phyloP scores from a whole-genome alignment of 2,888 invertebrate species.

The Gymnosoma rotundatum region DNA sequence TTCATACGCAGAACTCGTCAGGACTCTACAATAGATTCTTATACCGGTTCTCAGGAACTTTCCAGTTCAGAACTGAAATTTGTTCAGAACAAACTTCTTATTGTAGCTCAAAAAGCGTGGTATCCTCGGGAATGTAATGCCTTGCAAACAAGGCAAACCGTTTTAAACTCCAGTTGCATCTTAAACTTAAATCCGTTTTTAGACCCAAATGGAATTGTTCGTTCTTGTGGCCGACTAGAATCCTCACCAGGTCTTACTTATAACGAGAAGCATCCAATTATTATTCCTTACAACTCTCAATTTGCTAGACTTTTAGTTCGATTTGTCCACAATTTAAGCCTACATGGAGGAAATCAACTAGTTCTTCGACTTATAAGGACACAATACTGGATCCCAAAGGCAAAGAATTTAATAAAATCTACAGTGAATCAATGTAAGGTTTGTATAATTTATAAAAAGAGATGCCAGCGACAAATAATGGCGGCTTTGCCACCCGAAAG shows the following conservation, averaged over 20 bases:
- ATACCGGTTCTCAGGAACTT: too few relatives aligned
- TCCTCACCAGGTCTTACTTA: not conserved
- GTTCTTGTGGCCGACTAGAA: too few relatives aligned
- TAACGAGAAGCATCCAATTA: not conserved
- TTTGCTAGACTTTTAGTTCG: not conserved
- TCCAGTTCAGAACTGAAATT: too few relatives aligned
- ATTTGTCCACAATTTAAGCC: not conserved
- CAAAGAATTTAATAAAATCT: not conserved
- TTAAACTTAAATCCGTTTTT: constrained; percentile 8
- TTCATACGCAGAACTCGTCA: too few relatives aligned
- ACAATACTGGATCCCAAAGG: not conserved
- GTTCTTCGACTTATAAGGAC: not conserved
- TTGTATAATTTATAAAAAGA: not conserved
- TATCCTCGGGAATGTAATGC: too few relatives aligned
- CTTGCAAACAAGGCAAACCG: not conserved
- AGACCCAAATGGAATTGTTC: not conserved
- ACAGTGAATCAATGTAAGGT: not conserved
- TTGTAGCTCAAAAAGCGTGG: too few relatives aligned
- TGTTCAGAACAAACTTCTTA: too few relatives aligned
- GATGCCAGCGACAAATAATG: too few relatives aligned
- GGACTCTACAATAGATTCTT: too few relatives aligned
- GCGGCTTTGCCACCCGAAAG: not conserved
- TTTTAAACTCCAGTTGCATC: not conserved
- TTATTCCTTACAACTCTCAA: not conserved
- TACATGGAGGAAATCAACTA: not conserved